Evolutionary conservation across 2,797 vertebrate genomes (phyloP).

Genomic region (Sebastes kiyomatsui): DNA sequence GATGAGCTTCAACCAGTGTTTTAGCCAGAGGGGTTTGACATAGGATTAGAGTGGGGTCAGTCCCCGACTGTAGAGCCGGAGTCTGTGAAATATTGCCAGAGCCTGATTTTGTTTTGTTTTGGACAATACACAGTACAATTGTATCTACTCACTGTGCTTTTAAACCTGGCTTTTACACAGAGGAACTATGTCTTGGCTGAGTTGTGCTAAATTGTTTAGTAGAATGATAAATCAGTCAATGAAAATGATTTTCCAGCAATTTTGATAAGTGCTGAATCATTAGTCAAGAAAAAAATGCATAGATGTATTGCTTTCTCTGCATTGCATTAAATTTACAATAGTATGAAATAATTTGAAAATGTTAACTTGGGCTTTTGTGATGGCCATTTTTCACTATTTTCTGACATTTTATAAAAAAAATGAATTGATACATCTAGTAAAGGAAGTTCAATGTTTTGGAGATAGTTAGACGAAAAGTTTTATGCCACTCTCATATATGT

Average conservation of each 20-base stretch:
- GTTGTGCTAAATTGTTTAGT: not conserved
- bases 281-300: too few relatives aligned
- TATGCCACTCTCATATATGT: not conserved
- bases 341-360: not conserved
- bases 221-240: not conserved
- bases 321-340: not conserved
- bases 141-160: not conserved
- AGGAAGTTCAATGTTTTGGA: not conserved
- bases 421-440: not conserved
- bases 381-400: not conserved
- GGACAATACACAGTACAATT: not conserved
- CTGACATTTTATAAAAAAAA: not conserved
- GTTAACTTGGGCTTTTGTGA: not conserved
- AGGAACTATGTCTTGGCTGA: not conserved
- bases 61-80: constrained; percentile 36
- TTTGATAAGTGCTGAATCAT: not conserved
- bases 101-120: constrained; percentile 50
- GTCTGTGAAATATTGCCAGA: constrained; percentile 51
- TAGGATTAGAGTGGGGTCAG: constrained; percentile 59
- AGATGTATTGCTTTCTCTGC: not conserved
- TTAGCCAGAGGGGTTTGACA: constrained; percentile 58
- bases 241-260: not conserved
- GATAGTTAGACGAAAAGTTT: not conserved
- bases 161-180: not conserved
- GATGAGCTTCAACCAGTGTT: constrained; percentile 62